These are phyloP conservation scores for Piaya cayana DNA, from an alignment of 2,113 vertebrate species.

Conservation along the genomic window DNA sequence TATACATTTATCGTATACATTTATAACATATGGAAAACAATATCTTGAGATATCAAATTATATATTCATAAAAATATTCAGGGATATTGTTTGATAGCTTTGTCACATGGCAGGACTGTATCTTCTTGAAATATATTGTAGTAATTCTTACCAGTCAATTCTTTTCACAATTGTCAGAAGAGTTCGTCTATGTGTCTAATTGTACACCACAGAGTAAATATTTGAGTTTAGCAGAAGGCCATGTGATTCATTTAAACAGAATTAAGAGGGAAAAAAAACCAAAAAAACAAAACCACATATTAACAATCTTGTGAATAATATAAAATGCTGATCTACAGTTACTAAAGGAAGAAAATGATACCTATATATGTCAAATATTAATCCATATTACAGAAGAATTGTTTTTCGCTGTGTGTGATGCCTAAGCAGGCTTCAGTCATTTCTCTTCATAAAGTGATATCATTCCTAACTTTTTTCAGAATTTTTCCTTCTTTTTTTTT, in stretches of 20 bases:
- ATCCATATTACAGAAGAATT: not conserved
- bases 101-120: not conserved
- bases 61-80: not conserved
- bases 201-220: not conserved
- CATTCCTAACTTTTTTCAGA: not conserved
- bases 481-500: not conserved
- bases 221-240: not conserved
- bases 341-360: not conserved
- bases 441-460: not conserved
- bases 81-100: not conserved
- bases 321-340: not conserved
- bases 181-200: not conserved
- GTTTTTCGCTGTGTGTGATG: not conserved
- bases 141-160: not conserved
- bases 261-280: too few relatives aligned
- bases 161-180: not conserved
- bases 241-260: not conserved
- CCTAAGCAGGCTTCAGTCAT: not conserved
- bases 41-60: not conserved
- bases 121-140: not conserved
- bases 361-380: not conserved
- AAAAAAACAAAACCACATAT: accelerated
- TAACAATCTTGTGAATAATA: not conserved
- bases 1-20: not conserved
- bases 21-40: constrained; percentile 1